Conservation (phyloP, 2,113 vertebrate species). For the Etheostoma cragini region DNA sequence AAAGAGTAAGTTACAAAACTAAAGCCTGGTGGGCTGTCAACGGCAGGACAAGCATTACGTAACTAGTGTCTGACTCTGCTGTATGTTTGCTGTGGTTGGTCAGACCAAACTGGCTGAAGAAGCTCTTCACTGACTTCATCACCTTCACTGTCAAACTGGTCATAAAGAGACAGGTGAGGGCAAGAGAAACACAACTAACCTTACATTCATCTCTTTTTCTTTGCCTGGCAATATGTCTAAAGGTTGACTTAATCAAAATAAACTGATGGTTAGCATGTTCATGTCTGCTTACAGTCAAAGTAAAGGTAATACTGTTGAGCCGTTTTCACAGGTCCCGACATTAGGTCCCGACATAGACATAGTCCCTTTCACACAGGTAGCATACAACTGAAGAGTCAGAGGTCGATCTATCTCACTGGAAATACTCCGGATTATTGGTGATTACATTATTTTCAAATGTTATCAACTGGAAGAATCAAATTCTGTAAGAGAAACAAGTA, state of each 20-base stretch:
- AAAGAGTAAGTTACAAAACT: conserved; percentile 82
- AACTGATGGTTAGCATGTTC: background rate
- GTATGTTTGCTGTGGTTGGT: conserved; percentile 6
- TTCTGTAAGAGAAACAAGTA: too few species aligned
- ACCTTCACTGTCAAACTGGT: conserved; percentile 90
- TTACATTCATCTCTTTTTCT: too few species aligned
- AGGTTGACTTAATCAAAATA: background rate
- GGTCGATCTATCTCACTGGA: too few species aligned
- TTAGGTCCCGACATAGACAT: too few species aligned
- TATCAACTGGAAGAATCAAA: too few species aligned
- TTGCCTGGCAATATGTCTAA: background rate
- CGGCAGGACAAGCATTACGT: background rate
- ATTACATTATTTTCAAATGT: too few species aligned
- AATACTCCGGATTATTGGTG: too few species aligned
- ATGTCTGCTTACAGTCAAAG: background rate
- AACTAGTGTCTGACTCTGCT: background rate
- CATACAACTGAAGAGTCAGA: too few species aligned
- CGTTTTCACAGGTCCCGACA: too few species aligned
- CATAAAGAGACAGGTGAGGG: conserved; percentile 89
- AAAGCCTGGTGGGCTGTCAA: background rate
- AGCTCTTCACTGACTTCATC: conserved; percentile 89
- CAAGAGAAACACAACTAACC: background rate
- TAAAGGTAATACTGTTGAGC: background rate
- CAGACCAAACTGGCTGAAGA: conserved; percentile 91
- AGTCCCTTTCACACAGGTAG: too few species aligned